Evolutionary conservation across 2,888 invertebrate genomes (phyloP).

Genomic region (Crossocerus cetratus): DNA sequence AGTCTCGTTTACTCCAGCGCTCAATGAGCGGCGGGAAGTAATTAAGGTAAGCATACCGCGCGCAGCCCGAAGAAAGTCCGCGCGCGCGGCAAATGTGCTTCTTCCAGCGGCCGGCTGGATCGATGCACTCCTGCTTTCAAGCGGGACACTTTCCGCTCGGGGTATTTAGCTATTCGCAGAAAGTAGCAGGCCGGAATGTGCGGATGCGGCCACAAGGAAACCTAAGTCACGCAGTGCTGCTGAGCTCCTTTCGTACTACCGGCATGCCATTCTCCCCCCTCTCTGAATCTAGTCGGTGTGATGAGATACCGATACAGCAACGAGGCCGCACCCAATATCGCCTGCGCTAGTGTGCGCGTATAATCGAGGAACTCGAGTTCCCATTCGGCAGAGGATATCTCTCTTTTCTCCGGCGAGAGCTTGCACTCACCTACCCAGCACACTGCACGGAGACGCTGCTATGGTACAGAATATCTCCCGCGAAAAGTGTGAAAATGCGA

Average conservation of each 20-base stretch:
- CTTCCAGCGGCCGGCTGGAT: constrained; percentile 26
- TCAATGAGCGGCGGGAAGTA: constrained; percentile 48
- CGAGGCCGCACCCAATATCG: constrained; percentile 27
- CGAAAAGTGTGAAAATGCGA: no score
- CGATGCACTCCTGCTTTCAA: constrained; percentile 22
- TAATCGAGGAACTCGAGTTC: constrained; percentile 27
- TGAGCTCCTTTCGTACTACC: constrained; percentile 23
- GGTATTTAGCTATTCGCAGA: constrained; percentile 21
- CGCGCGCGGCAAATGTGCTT: constrained; percentile 23
- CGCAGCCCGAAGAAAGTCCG: constrained; percentile 36
- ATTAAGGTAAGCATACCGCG: constrained; percentile 48
- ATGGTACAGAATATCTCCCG: no score
- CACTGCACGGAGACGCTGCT: no score
- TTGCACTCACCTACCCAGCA: neutral
- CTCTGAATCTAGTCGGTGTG: constrained; percentile 22
- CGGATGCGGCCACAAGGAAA: constrained; percentile 10
- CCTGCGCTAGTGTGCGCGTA: constrained; percentile 4
- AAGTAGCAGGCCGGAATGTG: constrained; percentile 26
- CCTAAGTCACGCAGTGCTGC: constrained; percentile 31
- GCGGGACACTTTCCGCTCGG: constrained; percentile 13
- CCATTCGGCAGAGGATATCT: constrained; percentile 9
- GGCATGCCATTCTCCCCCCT: constrained; percentile 19
- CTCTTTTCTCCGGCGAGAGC: constrained; percentile 17
- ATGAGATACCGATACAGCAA: constrained; percentile 9
- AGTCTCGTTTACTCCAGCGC: constrained; percentile 39